Percentiles rank a stretch among this genome's conserved stretches.
Evolutionary conservation across 2,113 vertebrate species (phyloP).

Genomic region (Scortum barcoo): DNA sequence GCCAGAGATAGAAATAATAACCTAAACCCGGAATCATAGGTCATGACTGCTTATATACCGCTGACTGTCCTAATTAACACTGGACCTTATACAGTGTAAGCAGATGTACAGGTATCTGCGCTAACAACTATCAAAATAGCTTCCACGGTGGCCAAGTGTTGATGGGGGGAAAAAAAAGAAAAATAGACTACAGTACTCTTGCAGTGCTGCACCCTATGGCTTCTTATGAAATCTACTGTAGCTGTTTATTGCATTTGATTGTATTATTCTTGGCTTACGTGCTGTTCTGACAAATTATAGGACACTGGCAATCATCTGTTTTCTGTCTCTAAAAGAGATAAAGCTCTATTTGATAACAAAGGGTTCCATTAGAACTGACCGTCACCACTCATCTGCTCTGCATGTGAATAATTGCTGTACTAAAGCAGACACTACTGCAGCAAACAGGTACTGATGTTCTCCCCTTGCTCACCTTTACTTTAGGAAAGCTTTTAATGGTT

Average conservation of each 20-base stretch:
- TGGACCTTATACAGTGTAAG: slow-evolving; percentile 62
- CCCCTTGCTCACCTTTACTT: background rate
- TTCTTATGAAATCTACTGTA: slow-evolving; percentile 5
- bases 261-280: slow-evolving; percentile 6
- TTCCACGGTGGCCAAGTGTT: slow-evolving; percentile 40
- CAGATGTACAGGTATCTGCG: slow-evolving; percentile 39
- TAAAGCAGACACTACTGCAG: background rate
- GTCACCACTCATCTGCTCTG: slow-evolving; percentile 5
- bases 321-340: slow-evolving; percentile 5
- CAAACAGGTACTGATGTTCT: background rate
- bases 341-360: slow-evolving; percentile 16
- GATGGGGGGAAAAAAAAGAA: slow-evolving; percentile 14
- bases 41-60: slow-evolving; percentile 77
- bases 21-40: slow-evolving; percentile 76
- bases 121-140: slow-evolving; percentile 66
- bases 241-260: slow-evolving; percentile 6
- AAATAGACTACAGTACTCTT: slow-evolving; percentile 8
- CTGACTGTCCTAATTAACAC: slow-evolving; percentile 83
- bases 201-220: background rate
- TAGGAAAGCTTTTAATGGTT: background rate
- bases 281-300: background rate
- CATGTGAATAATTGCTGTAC: background rate
- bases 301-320: background rate
- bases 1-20: slow-evolving; percentile 83
- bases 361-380: slow-evolving; percentile 7